These are phyloP conservation scores for Pterophyllum scalare DNA, from an alignment of 2,113 vertebrate genomes.

Conservation along the genomic window DNA sequence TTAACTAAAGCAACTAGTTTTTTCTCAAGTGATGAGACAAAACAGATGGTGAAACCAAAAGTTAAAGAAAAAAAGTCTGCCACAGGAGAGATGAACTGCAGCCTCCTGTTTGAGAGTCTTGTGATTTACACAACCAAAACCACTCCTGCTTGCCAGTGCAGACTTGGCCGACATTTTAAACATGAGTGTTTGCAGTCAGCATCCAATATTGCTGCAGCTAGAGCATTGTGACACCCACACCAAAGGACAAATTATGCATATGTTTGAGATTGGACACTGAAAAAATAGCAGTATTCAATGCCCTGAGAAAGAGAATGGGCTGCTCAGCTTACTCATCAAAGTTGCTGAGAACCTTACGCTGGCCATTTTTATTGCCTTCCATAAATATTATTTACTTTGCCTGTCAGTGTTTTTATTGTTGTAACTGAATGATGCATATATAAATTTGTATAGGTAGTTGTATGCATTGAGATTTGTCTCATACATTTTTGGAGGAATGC, in stretches of 20 bases:
- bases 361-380: not conserved
- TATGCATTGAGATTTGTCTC: not conserved
- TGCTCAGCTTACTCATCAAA: not conserved
- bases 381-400: not conserved
- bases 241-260: not conserved
- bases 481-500: not conserved
- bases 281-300: not conserved
- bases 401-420: not conserved
- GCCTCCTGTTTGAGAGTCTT: not conserved
- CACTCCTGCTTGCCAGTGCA: not conserved
- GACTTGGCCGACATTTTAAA: not conserved
- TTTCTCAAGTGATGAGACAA: not conserved
- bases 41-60: not conserved
- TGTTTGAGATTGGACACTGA: not conserved
- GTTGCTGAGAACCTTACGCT: not conserved
- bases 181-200: not conserved
- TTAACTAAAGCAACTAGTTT: not conserved
- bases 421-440: not conserved
- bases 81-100: not conserved
- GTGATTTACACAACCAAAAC: not conserved
- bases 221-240: not conserved
- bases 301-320: not conserved
- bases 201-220: not conserved
- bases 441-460: not conserved
- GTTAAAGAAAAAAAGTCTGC: not conserved